phyloP scores from a whole-genome alignment of 2,888 invertebrate genomes.

The Pachydiplax longipennis region DNA sequence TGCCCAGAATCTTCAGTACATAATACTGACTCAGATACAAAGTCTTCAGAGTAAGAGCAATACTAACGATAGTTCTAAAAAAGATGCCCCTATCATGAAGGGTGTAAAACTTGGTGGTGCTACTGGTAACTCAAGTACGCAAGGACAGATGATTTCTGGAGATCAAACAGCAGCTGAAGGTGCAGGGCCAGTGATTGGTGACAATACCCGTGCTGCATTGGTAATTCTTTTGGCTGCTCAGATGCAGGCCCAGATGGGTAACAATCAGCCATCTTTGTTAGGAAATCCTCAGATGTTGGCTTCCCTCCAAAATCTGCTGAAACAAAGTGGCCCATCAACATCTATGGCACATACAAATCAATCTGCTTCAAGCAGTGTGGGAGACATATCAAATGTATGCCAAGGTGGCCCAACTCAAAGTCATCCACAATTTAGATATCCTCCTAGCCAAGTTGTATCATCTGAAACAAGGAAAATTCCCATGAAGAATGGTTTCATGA shows the following conservation, averaged over 20 bases:
- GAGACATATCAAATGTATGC: not conserved
- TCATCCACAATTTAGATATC: slow-evolving; percentile 8
- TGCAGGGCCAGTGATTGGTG: not conserved
- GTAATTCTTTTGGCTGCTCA: slow-evolving; percentile 57
- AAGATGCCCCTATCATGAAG: slow-evolving; percentile 47
- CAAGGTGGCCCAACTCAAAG: slow-evolving; percentile 2
- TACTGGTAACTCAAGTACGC: not conserved
- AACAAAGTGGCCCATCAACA: slow-evolving; percentile 37
- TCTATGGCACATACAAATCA: slow-evolving; percentile 38
- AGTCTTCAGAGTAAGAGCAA: slow-evolving; percentile 55
- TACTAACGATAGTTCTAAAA: slow-evolving; percentile 50
- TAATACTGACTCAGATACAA: slow-evolving; percentile 59
- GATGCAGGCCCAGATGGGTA: slow-evolving; percentile 54
- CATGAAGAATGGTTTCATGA: slow-evolving; percentile 20
- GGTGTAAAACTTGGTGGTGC: not conserved
- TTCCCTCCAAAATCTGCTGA: slow-evolving; percentile 55
- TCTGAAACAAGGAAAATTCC: slow-evolving; percentile 46
- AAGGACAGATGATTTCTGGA: not conserved
- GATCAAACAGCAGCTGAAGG: not conserved
- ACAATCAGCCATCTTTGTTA: slow-evolving; percentile 51
- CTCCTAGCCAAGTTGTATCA: slow-evolving; percentile 27
- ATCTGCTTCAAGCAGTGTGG: not conserved
- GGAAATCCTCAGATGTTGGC: slow-evolving; percentile 56
- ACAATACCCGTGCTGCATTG: slow-evolving; percentile 48
- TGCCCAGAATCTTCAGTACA: slow-evolving; percentile 60